Evolutionary conservation across 2,888 invertebrate species (phyloP).

Genomic region (Pimpla rufipes): DNA sequence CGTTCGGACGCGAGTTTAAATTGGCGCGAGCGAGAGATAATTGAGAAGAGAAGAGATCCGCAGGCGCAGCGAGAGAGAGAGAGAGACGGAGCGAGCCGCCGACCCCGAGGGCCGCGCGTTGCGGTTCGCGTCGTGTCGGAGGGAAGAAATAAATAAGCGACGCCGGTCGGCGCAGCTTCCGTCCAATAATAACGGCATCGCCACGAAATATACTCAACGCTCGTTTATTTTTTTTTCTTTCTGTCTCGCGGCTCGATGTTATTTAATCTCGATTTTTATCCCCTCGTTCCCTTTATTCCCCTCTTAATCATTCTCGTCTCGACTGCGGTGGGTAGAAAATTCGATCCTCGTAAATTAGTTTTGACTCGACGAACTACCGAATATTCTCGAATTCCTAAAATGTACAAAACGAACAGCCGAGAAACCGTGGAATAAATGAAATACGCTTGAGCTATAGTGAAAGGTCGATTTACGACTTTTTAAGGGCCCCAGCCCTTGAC

Average conservation of each 20-base stretch:
- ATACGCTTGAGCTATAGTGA: neutral
- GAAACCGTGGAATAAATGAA: neutral
- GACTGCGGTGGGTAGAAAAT: constrained; percentile 1
- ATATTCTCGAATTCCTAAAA: too few relatives aligned
- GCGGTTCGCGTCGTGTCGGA: constrained; percentile 57
- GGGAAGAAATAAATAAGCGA: constrained; percentile 69
- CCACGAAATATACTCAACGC: constrained; percentile 44
- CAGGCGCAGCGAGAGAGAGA: constrained; percentile 30
- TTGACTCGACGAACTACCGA: too few relatives aligned
- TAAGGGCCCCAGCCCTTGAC: neutral
- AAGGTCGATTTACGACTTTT: neutral
- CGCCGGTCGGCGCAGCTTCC: constrained; percentile 65
- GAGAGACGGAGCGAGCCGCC: neutral
- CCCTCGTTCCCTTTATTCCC: constrained; percentile 10
- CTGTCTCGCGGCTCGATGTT: constrained; percentile 43
- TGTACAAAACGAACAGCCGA: neutral
- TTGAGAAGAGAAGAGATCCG: constrained; percentile 58
- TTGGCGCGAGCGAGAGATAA: constrained; percentile 64
- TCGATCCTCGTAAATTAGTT: neutral
- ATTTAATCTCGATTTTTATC: constrained; percentile 58
- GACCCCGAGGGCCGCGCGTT: too few relatives aligned
- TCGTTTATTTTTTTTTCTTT: neutral
- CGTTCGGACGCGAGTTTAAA: constrained; percentile 53
- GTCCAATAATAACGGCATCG: constrained; percentile 67
- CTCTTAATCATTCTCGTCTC: constrained; percentile 35